phyloP scores from a whole-genome alignment of 2,888 invertebrate genomes.

The Trichopria drosophilae region DNA sequence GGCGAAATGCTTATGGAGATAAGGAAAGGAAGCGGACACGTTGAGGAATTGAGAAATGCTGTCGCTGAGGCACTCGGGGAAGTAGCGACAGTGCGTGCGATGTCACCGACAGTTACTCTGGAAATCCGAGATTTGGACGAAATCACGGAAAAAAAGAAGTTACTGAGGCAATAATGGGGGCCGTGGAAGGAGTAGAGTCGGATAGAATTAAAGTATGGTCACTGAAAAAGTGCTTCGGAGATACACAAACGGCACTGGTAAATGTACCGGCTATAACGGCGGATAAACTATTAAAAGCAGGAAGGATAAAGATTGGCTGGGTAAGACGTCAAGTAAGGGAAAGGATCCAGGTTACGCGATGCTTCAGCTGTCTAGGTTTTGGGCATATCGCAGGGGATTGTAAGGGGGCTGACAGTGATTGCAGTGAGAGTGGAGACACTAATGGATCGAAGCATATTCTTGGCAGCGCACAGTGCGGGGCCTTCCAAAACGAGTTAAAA shows the following conservation, averaged over 20 bases:
- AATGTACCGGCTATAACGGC: conserved; percentile 7
- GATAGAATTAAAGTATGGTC: conserved; percentile 4
- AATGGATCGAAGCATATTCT: no score
- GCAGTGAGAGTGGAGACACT: no score
- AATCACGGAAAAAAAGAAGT: conserved; percentile 6
- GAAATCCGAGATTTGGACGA: conserved; percentile 22
- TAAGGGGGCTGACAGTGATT: conserved; percentile 26
- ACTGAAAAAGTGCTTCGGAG: neutral
- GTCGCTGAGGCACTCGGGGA: no score
- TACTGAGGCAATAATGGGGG: neutral
- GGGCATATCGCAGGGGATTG: conserved; percentile 12
- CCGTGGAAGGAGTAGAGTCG: neutral
- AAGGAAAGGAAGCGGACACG: neutral
- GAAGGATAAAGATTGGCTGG: no score
- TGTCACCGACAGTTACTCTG: conserved; percentile 2
- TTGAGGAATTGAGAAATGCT: neutral
- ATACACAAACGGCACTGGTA: conserved; percentile 9
- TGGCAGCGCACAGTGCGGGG: no score
- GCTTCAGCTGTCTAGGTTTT: conserved; percentile 17
- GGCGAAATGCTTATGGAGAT: conserved; percentile 8
- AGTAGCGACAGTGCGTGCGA: no score
- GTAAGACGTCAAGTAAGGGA: no score
- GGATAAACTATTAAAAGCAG: conserved; percentile 5
- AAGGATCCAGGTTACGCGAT: no score
- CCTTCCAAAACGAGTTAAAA: conserved; percentile 15